Conservation (phyloP, 1,140 invertebrate genomes). For the Plodia interpunctella region DNA sequence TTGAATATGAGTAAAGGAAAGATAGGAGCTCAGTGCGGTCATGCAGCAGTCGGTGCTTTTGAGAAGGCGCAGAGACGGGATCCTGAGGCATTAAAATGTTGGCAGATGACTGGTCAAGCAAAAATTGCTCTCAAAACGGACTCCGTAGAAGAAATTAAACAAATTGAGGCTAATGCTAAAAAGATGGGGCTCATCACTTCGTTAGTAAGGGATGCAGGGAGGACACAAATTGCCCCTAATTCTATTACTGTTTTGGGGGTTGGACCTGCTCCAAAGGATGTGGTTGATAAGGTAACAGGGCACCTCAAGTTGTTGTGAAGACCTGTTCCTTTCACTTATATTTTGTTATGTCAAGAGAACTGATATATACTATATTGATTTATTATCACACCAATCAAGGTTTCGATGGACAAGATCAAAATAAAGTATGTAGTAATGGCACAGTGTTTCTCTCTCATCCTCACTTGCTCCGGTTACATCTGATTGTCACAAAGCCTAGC, state of each 20-base stretch:
- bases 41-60: slow-evolving; percentile 91
- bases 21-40: slow-evolving; percentile 93
- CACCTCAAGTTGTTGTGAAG: slow-evolving; percentile 89
- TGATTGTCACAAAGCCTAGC: too few relatives aligned
- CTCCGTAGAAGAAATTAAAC: slow-evolving; percentile 81
- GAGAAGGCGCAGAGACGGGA: slow-evolving; percentile 80
- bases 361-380: too few relatives aligned
- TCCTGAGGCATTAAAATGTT: slow-evolving; percentile 82
- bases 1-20: slow-evolving; percentile 97
- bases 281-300: slow-evolving; percentile 90
- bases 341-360: too few relatives aligned
- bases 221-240: slow-evolving; percentile 92
- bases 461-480: too few relatives aligned
- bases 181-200: slow-evolving; percentile 82
- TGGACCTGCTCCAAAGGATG: slow-evolving; percentile 87
- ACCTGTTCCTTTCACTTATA: too few relatives aligned
- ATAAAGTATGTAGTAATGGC: too few relatives aligned
- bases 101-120: slow-evolving; percentile 88
- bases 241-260: slow-evolving; percentile 92
- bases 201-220: slow-evolving; percentile 91
- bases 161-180: slow-evolving; percentile 83
- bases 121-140: slow-evolving; percentile 90
- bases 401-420: too few relatives aligned
- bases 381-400: too few relatives aligned
- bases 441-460: too few relatives aligned